Conservation (phyloP, 2,113 vertebrate species). For the Telmatochromis sp. region DNA sequence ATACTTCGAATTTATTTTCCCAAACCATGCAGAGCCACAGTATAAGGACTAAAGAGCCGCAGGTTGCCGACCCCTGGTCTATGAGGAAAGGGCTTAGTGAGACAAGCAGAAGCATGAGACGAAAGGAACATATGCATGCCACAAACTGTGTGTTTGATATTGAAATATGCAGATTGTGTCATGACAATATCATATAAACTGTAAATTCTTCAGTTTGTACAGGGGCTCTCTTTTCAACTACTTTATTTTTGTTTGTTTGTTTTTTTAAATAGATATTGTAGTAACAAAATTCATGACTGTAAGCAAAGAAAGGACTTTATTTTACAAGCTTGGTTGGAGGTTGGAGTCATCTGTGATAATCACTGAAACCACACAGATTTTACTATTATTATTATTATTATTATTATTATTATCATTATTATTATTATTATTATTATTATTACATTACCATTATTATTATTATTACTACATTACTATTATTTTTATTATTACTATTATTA, state of each 20-base stretch:
- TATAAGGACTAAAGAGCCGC: neutral
- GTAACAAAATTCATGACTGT: neutral
- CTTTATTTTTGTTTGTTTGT: neutral
- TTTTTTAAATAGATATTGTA: neutral
- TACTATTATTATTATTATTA: too few relatives aligned
- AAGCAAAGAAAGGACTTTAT: neutral
- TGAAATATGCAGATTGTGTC: rapidly evolving
- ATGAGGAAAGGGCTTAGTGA: neutral
- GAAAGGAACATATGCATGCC: neutral
- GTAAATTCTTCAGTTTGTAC: neutral
- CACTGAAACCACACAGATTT: rapidly evolving
- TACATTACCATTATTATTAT: rapidly evolving
- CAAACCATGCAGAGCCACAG: rapidly evolving
- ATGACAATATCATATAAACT: neutral
- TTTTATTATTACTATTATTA: rapidly evolving
- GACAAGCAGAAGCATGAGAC: neutral
- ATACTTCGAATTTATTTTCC: neutral
- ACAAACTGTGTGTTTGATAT: neutral
- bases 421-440: rapidly evolving
- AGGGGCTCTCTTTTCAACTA: neutral
- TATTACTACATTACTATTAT: rapidly evolving
- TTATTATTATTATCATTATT: rapidly evolving
- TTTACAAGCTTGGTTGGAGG: neutral
- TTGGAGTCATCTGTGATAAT: neutral
- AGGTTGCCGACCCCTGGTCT: rapidly evolving